These are phyloP conservation scores for Cydia amplana DNA, from an alignment of 1,140 invertebrate genomes.

Conservation along the genomic window DNA sequence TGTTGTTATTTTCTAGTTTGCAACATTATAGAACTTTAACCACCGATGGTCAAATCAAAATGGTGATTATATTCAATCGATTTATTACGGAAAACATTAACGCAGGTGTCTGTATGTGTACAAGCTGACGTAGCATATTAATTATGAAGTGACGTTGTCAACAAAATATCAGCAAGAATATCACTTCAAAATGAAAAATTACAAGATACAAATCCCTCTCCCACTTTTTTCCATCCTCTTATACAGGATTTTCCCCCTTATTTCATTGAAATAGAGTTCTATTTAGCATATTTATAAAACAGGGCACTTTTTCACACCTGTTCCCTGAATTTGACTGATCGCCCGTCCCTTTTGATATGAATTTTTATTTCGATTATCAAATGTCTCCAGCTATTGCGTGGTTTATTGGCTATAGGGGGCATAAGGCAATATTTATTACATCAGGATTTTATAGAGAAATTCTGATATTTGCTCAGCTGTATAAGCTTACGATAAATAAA, in stretches of 20 bases:
- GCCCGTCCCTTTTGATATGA: conserved; percentile 14
- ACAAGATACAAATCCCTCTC: background rate
- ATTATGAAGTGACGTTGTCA: background rate
- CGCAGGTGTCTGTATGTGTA: too few species aligned
- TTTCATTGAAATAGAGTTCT: background rate
- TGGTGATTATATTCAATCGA: too few species aligned
- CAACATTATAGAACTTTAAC: too few species aligned
- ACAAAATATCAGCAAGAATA: background rate
- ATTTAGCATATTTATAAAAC: background rate
- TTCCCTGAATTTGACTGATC: background rate
- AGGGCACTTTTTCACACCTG: conserved; percentile 1
- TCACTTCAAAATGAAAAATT: background rate
- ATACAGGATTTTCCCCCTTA: background rate
- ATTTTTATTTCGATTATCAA: conserved; percentile 27
- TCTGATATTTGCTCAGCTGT: background rate
- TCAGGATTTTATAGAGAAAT: background rate
- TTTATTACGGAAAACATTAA: too few species aligned
- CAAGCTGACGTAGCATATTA: too few species aligned
- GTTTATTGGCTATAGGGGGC: background rate
- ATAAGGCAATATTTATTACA: background rate
- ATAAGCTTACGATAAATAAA: too few species aligned
- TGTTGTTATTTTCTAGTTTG: too few species aligned
- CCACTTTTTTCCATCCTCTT: background rate
- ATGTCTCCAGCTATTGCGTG: background rate
- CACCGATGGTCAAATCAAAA: too few species aligned